Evolutionary conservation across 2,113 vertebrate species (phyloP).

Genomic region (Pseudorasbora parva): DNA sequence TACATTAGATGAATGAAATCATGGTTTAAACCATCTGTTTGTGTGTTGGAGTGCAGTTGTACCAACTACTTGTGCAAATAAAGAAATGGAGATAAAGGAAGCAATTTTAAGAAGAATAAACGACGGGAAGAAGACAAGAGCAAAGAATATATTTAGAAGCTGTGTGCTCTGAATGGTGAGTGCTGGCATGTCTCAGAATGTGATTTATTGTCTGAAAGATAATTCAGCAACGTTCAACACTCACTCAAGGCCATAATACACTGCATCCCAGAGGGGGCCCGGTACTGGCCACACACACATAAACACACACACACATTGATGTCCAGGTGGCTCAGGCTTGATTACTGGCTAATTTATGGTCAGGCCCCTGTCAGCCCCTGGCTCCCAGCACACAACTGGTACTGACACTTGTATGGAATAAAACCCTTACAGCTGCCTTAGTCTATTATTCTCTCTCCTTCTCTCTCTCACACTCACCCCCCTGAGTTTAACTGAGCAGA

Average conservation of each 20-base stretch:
- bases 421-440: slow-evolving; percentile 55
- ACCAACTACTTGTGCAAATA: neutral
- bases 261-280: slow-evolving; percentile 21
- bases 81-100: neutral
- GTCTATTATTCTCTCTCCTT: slow-evolving; percentile 51
- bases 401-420: slow-evolving; percentile 61
- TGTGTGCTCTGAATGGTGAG: slow-evolving; percentile 15
- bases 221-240: slow-evolving; percentile 53
- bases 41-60: neutral
- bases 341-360: slow-evolving; percentile 65
- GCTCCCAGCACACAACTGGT: slow-evolving; percentile 55
- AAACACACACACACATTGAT: slow-evolving; percentile 36
- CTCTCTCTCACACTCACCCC: neutral
- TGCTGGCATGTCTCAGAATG: slow-evolving; percentile 27
- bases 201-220: slow-evolving; percentile 56
- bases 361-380: slow-evolving; percentile 54
- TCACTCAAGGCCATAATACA: slow-evolving; percentile 60
- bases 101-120: neutral
- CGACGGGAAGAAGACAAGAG: neutral
- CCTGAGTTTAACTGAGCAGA: slow-evolving; percentile 22
- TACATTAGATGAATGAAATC: neutral
- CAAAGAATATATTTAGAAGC: neutral
- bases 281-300: slow-evolving; percentile 17
- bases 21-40: neutral
- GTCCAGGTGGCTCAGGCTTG: slow-evolving; percentile 48